Conservation (phyloP, 53 echinoderm and acorn worm species). For the Echinometra lucunter region DNA sequence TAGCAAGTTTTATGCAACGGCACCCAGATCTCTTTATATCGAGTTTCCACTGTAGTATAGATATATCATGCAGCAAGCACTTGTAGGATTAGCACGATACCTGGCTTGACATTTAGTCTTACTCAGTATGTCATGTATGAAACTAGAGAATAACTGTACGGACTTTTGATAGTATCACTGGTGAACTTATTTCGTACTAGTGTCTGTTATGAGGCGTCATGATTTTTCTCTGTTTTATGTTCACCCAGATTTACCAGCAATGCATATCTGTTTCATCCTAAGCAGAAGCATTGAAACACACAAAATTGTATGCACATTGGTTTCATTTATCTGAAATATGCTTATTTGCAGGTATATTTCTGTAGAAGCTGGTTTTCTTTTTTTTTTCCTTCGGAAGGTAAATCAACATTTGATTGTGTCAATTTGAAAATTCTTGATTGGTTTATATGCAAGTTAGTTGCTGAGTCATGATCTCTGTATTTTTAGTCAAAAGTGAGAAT, state of each 20-base stretch:
- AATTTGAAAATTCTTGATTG: not conserved
- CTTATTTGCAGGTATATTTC: no score
- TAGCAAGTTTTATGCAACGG: no score
- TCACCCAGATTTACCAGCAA: not conserved
- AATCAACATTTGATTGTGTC: no score
- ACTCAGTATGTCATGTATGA: not conserved
- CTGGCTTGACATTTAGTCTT: no score
- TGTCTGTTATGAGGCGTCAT: not conserved
- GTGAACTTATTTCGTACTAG: constrained; percentile 1
- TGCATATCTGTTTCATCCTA: not conserved
- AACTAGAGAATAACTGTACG: not conserved
- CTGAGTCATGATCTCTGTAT: not conserved
- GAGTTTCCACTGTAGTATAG: no score
- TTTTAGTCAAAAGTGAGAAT: not conserved
- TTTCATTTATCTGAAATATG: not conserved
- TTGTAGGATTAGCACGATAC: no score
- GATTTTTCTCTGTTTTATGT: not conserved
- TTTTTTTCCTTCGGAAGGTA: no score
- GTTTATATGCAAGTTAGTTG: not conserved
- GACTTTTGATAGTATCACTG: not conserved
- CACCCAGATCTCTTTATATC: no score
- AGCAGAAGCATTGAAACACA: not conserved
- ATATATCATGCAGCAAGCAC: no score
- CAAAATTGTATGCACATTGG: no score
- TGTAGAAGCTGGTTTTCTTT: no score